These are phyloP conservation scores for Trematomus loennbergii DNA, from an alignment of 2,113 vertebrate genomes.

Conservation along the genomic window DNA sequence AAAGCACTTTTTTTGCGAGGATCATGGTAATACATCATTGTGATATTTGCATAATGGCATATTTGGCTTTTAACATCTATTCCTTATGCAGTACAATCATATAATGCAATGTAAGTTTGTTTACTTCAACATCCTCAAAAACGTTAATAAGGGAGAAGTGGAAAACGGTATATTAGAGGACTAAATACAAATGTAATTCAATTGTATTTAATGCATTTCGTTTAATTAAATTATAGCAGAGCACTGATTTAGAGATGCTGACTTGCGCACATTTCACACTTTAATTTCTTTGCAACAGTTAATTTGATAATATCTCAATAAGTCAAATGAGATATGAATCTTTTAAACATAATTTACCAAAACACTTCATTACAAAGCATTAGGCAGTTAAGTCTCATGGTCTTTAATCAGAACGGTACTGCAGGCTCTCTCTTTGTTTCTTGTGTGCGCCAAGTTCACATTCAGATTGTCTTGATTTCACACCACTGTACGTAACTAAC, in stretches of 20 bases:
- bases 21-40: too few relatives aligned
- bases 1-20: too few relatives aligned
- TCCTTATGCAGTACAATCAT: too few relatives aligned
- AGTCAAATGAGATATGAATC: constrained; percentile 17
- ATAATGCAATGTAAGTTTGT: too few relatives aligned
- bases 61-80: too few relatives aligned
- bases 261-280: background rate
- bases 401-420: background rate
- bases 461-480: background rate
- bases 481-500: background rate
- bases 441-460: background rate
- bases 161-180: background rate
- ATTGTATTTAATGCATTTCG: background rate
- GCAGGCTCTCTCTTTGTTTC: background rate
- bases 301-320: constrained; percentile 5
- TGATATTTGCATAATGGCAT: too few relatives aligned
- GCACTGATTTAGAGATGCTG: background rate
- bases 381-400: background rate
- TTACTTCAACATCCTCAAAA: background rate
- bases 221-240: constrained; percentile 4
- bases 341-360: background rate
- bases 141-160: background rate
- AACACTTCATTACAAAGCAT: background rate
- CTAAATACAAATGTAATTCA: background rate
- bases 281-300: background rate